A percentile compares a stretch with the other conserved stretches of the same genome.
Conservation (phyloP, 2,797 vertebrate genomes). For the Poecile montanus region DNA sequence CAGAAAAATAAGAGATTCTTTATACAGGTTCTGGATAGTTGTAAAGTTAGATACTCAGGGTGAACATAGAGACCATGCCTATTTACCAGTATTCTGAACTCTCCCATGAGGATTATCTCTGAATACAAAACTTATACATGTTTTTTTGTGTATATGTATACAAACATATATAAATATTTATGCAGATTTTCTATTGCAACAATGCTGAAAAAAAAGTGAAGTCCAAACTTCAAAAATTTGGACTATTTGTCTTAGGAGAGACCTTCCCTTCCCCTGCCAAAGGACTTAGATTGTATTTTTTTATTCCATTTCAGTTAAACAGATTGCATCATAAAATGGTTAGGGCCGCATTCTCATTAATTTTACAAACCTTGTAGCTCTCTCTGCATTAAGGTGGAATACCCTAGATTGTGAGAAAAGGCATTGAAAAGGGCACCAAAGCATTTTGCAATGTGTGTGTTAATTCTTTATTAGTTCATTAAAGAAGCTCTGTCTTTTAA, state of each 20-base stretch:
- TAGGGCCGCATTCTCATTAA: neutral
- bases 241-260: neutral
- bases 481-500: neutral
- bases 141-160: neutral
- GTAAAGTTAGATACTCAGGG: neutral
- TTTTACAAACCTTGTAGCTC: neutral
- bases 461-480: neutral
- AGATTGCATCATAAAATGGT: neutral
- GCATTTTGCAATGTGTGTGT: neutral
- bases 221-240: neutral
- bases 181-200: neutral
- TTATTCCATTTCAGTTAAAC: neutral
- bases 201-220: neutral
- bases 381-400: neutral
- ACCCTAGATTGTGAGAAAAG: neutral
- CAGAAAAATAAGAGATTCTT: neutral
- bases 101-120: neutral
- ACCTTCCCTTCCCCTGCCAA: fast-evolving
- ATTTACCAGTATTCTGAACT: neutral
- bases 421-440: neutral
- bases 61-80: neutral
- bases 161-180: neutral
- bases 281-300: neutral
- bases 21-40: neutral
- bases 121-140: neutral